Percentiles rank a stretch among this genome's conserved stretches.
Conservation (phyloP, 2,113 vertebrate species). For the Hyaena hyaena region DNA sequence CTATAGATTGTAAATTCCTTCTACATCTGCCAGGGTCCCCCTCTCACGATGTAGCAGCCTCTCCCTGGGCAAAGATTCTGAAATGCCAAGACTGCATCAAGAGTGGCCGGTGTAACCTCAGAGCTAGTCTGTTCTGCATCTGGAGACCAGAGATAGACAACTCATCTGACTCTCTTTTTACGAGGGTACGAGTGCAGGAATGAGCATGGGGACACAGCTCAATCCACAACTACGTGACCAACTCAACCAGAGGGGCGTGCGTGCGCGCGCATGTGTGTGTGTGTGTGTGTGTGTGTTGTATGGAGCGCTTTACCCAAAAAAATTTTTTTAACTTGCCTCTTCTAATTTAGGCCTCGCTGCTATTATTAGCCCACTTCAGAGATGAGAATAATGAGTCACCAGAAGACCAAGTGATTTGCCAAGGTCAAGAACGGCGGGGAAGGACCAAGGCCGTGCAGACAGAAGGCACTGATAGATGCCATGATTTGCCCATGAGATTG, state of each 20-base stretch:
- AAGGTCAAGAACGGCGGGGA: not conserved
- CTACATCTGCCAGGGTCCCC: not conserved
- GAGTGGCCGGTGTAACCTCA: not conserved
- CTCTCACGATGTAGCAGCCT: not conserved
- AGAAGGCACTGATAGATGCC: not conserved
- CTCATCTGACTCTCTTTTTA: not conserved
- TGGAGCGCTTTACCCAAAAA: not conserved
- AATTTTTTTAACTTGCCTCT: not conserved
- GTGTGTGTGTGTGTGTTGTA: not conserved
- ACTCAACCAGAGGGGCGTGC: not conserved
- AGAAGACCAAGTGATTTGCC: not conserved
- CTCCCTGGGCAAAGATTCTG: not conserved
- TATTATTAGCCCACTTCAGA: constrained; percentile 34
- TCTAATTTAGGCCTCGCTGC: not conserved
- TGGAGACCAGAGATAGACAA: not conserved
- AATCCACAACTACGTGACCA: not conserved
- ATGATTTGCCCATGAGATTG: not conserved
- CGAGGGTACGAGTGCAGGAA: not conserved
- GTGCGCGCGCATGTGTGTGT: not conserved
- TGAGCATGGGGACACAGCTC: not conserved
- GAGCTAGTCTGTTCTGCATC: not conserved
- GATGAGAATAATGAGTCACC: not conserved
- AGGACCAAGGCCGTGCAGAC: not conserved
- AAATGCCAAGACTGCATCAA: not conserved
- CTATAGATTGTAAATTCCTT: not conserved